A percentile compares a stretch with the other conserved stretches of the same genome.
Evolutionary conservation across 2,113 vertebrate species (phyloP).

Genomic region (Tricholaema leucomelas): DNA sequence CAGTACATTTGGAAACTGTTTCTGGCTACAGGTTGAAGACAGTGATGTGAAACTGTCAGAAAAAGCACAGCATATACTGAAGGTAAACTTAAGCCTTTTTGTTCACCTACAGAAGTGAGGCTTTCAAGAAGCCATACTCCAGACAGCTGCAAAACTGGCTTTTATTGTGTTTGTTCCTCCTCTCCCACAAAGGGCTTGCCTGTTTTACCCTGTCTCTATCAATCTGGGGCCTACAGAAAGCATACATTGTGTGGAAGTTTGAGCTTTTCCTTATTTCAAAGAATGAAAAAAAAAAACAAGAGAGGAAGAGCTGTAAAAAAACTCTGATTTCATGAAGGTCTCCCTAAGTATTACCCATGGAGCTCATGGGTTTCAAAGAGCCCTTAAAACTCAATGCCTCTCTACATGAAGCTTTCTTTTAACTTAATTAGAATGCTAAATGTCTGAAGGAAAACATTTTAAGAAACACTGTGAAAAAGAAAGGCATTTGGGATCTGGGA

Average conservation of each 20-base stretch:
- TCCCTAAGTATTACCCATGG: neutral
- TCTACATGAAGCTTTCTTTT: constrained; percentile 26
- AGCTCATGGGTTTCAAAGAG: neutral
- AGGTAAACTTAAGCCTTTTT: neutral
- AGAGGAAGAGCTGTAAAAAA: neutral
- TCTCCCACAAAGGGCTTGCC: neutral
- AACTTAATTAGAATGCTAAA: constrained; percentile 9
- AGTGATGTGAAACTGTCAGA: constrained; percentile 89
- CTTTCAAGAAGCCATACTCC: neutral
- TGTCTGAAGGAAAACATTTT: constrained; percentile 8
- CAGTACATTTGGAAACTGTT: neutral
- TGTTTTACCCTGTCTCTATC: neutral
- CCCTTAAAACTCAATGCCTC: neutral
- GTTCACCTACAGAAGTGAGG: neutral
- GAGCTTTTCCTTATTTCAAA: neutral
- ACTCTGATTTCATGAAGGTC: neutral
- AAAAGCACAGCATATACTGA: constrained; percentile 78
- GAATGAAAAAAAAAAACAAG: neutral
- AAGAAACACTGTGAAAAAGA: neutral
- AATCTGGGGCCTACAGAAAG: neutral
- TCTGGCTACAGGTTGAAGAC: constrained; percentile 84
- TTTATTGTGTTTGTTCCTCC: neutral
- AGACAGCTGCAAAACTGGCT: neutral
- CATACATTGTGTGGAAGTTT: neutral
- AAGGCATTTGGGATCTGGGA: constrained; percentile 15